phyloP scores from a whole-genome alignment of 2,797 vertebrate genomes.

The Lindbergichthys nudifrons region DNA sequence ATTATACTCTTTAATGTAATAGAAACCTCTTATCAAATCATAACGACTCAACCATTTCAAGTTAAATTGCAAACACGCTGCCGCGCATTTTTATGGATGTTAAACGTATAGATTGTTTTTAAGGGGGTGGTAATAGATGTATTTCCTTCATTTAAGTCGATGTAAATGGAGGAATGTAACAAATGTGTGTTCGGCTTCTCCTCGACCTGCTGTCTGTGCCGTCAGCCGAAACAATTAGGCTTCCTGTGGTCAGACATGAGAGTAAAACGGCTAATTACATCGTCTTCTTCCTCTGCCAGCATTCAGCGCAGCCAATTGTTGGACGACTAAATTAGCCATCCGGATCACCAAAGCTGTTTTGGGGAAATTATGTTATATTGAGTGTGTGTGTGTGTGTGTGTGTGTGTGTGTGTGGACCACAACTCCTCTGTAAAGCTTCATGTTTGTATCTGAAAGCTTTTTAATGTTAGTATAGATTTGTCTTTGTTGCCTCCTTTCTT shows the following conservation, averaged over 20 bases:
- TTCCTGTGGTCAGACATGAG: constrained; percentile 54
- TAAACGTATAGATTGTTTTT: constrained; percentile 14
- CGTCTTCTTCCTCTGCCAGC: constrained; percentile 52
- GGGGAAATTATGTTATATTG: constrained; percentile 19
- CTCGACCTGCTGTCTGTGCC: constrained; percentile 39
- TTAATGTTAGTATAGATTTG: constrained; percentile 12
- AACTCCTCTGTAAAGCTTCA: constrained; percentile 29
- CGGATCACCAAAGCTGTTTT: constrained; percentile 45
- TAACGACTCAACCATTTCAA: constrained; percentile 24
- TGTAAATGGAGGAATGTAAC: constrained; percentile 33
- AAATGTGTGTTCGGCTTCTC: constrained; percentile 30
- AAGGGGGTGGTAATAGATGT: constrained; percentile 19
- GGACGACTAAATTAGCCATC: constrained; percentile 53
- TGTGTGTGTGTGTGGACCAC: too few species aligned
- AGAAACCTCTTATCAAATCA: constrained; percentile 19
- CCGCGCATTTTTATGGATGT: constrained; percentile 27
- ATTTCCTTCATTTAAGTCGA: constrained; percentile 36
- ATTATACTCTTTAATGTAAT: constrained; percentile 15
- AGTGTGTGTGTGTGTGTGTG: constrained; percentile 10
- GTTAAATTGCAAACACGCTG: constrained; percentile 16
- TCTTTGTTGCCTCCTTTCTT: constrained; percentile 10
- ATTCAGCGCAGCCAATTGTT: constrained; percentile 34
- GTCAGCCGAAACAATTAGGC: constrained; percentile 60
- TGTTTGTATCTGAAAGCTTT: constrained; percentile 21
- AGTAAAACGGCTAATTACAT: constrained; percentile 65